These are phyloP conservation scores for Hanleya hanleyi DNA, from an alignment of 2,888 invertebrate species.

Conservation along the genomic window DNA sequence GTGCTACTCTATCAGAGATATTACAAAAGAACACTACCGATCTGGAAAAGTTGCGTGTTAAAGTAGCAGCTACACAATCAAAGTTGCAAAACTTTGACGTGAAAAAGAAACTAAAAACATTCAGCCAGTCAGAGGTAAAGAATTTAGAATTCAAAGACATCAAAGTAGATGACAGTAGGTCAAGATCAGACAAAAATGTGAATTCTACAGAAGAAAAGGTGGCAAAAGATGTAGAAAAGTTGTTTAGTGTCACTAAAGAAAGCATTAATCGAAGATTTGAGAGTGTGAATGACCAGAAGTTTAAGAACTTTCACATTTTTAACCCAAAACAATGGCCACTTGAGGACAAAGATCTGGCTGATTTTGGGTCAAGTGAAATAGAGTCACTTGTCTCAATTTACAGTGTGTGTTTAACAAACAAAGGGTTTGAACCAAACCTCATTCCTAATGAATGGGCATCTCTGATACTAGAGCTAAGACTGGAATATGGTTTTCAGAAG, in stretches of 20 bases:
- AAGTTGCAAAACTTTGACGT: background rate
- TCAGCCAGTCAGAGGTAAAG: background rate
- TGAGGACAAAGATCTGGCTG: background rate
- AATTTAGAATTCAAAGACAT: background rate
- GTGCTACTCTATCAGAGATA: background rate
- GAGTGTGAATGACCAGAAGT: background rate
- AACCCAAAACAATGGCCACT: background rate
- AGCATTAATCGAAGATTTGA: background rate
- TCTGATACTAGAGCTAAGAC: background rate
- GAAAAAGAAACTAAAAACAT: background rate
- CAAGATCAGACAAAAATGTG: too few species aligned
- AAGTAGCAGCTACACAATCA: background rate
- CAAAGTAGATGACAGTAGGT: background rate
- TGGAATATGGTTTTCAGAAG: background rate
- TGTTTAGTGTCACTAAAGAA: background rate
- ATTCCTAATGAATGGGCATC: background rate
- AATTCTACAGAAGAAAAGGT: background rate
- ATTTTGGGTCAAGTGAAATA: background rate
- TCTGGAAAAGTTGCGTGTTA: background rate
- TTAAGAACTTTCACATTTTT: background rate
- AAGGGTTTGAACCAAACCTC: background rate
- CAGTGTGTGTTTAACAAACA: background rate
- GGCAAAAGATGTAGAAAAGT: background rate
- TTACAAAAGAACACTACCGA: background rate
- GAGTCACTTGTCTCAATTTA: background rate